Evolutionary conservation across 2,797 vertebrate genomes (phyloP).

Genomic region (Cynodonichthys magdalenae): DNA sequence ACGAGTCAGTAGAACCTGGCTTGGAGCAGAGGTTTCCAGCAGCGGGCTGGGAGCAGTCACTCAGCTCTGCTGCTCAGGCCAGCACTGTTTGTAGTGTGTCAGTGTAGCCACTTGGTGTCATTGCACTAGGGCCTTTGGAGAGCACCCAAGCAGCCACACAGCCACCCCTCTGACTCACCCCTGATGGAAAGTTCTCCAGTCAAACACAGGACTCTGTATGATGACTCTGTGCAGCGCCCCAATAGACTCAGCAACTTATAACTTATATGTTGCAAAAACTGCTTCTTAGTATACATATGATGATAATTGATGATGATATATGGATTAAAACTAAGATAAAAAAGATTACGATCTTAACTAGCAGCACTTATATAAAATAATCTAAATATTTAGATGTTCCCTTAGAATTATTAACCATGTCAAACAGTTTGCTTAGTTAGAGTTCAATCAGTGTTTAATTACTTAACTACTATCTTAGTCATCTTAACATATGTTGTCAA

Average conservation of each 20-base stretch:
- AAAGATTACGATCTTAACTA: neutral
- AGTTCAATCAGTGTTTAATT: constrained; percentile 8
- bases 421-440: constrained; percentile 1
- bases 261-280: constrained; percentile 39
- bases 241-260: constrained; percentile 60
- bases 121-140: constrained; percentile 76
- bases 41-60: constrained; percentile 56
- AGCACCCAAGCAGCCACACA: constrained; percentile 76
- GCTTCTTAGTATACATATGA: too few relatives aligned
- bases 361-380: neutral
- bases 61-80: constrained; percentile 47
- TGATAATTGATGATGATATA: too few relatives aligned
- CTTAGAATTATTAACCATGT: neutral
- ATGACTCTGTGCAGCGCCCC: constrained; percentile 63
- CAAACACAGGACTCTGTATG: constrained; percentile 76
- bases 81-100: constrained; percentile 79
- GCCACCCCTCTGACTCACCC: constrained; percentile 76
- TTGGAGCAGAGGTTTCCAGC: constrained; percentile 58
- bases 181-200: constrained; percentile 80
- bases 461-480: constrained; percentile 26
- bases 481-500: constrained; percentile 41
- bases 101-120: constrained; percentile 83
- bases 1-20: constrained; percentile 47
- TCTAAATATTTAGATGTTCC: neutral
- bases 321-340: too few relatives aligned